phyloP scores from a whole-genome alignment of 2,888 invertebrate genomes.

The Drosophila recens region DNA sequence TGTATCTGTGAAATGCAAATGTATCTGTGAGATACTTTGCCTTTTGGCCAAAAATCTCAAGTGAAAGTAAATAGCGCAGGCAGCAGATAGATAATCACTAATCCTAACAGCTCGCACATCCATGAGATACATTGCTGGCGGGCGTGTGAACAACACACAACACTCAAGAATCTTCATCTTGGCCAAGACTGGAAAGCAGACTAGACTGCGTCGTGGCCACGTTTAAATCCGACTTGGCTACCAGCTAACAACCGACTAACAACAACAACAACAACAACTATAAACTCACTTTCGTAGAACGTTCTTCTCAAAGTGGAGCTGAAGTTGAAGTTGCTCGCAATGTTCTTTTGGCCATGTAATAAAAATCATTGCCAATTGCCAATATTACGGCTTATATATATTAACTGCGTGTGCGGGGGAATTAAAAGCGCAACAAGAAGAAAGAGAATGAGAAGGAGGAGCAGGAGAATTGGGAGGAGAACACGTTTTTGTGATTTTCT shows the following conservation, averaged over 20 bases:
- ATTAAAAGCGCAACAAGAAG: slow-evolving; percentile 59
- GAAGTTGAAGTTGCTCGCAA: slow-evolving; percentile 1
- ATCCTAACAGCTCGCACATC: slow-evolving; percentile 36
- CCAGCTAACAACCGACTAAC: slow-evolving; percentile 46
- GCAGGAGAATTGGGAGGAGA: slow-evolving; percentile 37
- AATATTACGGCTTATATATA: slow-evolving; percentile 80
- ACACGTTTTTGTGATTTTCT: slow-evolving; percentile 83
- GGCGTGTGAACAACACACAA: slow-evolving; percentile 54
- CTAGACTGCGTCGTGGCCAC: slow-evolving; percentile 22
- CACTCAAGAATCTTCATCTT: slow-evolving; percentile 26
- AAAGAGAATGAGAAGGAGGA: background rate
- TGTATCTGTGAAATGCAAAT: slow-evolving; percentile 26
- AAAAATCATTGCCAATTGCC: slow-evolving; percentile 82
- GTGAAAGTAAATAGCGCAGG: slow-evolving; percentile 56
- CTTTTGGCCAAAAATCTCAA: slow-evolving; percentile 17
- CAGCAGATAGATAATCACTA: slow-evolving; percentile 6
- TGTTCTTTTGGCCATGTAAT: slow-evolving; percentile 63
- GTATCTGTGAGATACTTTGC: slow-evolving; percentile 17
- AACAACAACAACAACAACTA: slow-evolving; percentile 21
- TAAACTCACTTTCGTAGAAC: slow-evolving; percentile 75
- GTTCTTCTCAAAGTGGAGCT: slow-evolving; percentile 45
- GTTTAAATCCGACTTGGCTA: slow-evolving; percentile 42
- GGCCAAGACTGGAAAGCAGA: slow-evolving; percentile 6
- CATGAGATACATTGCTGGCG: slow-evolving; percentile 47
- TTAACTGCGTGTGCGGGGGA: slow-evolving; percentile 74